Conservation (phyloP, 2,113 vertebrate species). For the Vireo altiloquus region DNA sequence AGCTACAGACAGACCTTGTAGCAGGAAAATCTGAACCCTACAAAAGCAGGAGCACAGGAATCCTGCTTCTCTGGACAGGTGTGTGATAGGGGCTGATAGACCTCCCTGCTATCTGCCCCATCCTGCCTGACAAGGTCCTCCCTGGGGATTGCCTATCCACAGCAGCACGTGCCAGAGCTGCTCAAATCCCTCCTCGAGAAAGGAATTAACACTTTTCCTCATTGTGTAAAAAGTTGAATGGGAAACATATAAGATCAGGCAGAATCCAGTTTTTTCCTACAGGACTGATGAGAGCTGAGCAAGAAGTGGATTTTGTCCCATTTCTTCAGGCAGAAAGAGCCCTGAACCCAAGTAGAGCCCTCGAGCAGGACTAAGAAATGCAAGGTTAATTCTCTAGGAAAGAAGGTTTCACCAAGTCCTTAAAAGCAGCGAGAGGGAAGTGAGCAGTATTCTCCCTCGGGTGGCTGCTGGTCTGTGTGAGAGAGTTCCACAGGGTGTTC, state of each 20-base stretch:
- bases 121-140: not conserved
- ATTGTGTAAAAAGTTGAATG: not conserved
- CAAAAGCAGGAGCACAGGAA: not conserved
- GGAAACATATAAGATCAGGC: not conserved
- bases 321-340: not conserved
- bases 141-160: not conserved
- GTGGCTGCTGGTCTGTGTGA: not conserved
- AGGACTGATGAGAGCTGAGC: not conserved
- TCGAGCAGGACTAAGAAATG: not conserved
- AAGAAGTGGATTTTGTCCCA: not conserved
- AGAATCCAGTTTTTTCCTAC: not conserved
- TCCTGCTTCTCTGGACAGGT: not conserved
- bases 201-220: not conserved
- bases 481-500: not conserved
- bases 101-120: not conserved
- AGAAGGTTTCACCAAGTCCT: not conserved
- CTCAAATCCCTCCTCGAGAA: not conserved
- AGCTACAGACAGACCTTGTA: not conserved
- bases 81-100: not conserved
- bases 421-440: not conserved
- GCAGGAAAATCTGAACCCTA: not conserved
- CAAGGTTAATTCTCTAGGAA: not conserved
- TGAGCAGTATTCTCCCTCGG: not conserved
- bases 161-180: not conserved
- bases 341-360: not conserved